Percentiles rank a stretch among this genome's conserved stretches.
phyloP scores from a whole-genome alignment of 2,797 vertebrate genomes.

The Chiroxiphia lanceolata region DNA sequence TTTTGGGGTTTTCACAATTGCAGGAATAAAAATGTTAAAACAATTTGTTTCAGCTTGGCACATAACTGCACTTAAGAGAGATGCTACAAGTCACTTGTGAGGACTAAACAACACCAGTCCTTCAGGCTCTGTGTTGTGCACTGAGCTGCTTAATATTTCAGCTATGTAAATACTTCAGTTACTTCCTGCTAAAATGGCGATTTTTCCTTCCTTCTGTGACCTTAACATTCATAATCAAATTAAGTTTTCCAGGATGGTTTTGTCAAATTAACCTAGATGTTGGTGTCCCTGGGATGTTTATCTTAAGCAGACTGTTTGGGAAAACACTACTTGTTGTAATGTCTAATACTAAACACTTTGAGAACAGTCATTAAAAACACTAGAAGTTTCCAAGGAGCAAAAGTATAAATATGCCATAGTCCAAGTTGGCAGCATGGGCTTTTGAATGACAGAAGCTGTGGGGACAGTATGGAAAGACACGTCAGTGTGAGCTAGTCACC shows the following conservation, averaged over 20 bases:
- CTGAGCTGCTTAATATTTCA: neutral
- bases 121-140: neutral
- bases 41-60: neutral
- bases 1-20: neutral
- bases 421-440: neutral
- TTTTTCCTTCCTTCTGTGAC: neutral
- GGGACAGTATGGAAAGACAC: neutral
- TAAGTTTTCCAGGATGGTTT: neutral
- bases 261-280: neutral
- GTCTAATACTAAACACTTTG: neutral
- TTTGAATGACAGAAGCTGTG: neutral
- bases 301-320: neutral
- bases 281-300: neutral
- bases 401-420: neutral
- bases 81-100: neutral
- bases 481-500: neutral
- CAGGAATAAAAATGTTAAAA: neutral
- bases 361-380: neutral
- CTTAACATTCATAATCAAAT: neutral
- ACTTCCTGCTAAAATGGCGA: neutral
- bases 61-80: neutral
- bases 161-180: neutral
- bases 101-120: neutral
- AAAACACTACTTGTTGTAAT: neutral
- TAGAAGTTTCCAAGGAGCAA: neutral